Evolutionary conservation across 2,797 vertebrate genomes (phyloP), one percentile per base, ranked within the genome.

Genomic region (Spinibarbus caldwelli): DNA sequence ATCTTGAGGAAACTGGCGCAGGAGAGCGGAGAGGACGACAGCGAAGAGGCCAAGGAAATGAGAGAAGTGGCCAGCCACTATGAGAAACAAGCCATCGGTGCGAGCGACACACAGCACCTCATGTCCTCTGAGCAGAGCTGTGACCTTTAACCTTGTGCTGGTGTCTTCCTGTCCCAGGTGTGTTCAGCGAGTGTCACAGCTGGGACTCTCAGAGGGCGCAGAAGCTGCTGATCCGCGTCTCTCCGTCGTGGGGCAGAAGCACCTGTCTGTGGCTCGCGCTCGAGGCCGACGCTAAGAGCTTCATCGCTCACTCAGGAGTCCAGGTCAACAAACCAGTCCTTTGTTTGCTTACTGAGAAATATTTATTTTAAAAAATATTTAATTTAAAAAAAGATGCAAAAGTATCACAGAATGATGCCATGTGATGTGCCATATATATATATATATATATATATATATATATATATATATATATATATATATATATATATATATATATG

Each of bases 251-350:
- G 98, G 98, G 98, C 11, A 92, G 90, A 87, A 96, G 96, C 11
- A 99, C 97, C 0, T 97, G 97, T 70, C 93, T 99, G 76, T 95
- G 97, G 86, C 87, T 99, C 86, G 97, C 98, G 0, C 84, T 99
- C 86, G 96, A 98, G 90, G 97, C 97, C 8, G 94, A 97, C 52
- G 93, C 96, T 90, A 97, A 97, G 93, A 96, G 92, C 87, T 98
- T 99, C 26, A 92, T 99, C 73, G 97, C 98, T 80, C 97, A 97
- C 0, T 96, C 97, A 3, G 98, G 98, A 1, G 93, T 95, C 80
- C 95, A 96, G 94, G 95, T 96, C 70, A 81, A 52, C 26, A 72
- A 71, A 64, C 36, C 45, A 17, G 15, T 17, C 45, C 45, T 47
- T 47, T 47, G 45, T 47, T 47, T 47, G 1, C 1, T 47, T 6